These are phyloP conservation scores for Indicator maculatus DNA, from an alignment of 2,113 vertebrate genomes.

Conservation along the genomic window DNA sequence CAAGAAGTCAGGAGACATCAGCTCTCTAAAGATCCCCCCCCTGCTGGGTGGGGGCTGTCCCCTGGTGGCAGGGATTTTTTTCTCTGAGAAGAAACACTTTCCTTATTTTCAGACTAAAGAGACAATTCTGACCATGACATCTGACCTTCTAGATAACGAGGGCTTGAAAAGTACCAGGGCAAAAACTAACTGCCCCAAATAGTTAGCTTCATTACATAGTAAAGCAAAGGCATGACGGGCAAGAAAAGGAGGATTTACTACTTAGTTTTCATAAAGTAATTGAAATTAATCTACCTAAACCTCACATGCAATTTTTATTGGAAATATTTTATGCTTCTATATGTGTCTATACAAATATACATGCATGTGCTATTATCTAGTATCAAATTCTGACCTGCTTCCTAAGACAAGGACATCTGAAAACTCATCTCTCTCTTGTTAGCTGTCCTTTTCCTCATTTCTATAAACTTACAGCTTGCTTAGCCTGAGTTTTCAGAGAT, in stretches of 20 bases:
- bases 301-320: neutral
- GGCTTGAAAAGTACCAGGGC: neutral
- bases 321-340: neutral
- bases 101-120: neutral
- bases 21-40: neutral
- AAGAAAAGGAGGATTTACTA: neutral
- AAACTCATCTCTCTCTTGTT: neutral
- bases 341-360: neutral
- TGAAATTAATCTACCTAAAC: neutral
- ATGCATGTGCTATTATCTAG: neutral
- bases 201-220: neutral
- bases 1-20: neutral
- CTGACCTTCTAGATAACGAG: neutral
- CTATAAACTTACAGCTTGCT: neutral
- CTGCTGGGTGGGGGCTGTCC: neutral
- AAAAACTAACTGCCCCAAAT: neutral
- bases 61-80: fast-evolving
- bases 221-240: neutral
- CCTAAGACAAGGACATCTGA: neutral
- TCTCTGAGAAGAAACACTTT: neutral
- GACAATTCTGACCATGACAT: neutral
- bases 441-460: neutral
- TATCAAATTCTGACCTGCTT: neutral
- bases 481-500: neutral
- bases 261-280: neutral